A percentile compares a stretch with the other conserved stretches of the same genome.
Evolutionary conservation across 37 sponge, comb jelly and placozoan genomes (phyloP).

Genomic region (Eunapius fragilis): DNA sequence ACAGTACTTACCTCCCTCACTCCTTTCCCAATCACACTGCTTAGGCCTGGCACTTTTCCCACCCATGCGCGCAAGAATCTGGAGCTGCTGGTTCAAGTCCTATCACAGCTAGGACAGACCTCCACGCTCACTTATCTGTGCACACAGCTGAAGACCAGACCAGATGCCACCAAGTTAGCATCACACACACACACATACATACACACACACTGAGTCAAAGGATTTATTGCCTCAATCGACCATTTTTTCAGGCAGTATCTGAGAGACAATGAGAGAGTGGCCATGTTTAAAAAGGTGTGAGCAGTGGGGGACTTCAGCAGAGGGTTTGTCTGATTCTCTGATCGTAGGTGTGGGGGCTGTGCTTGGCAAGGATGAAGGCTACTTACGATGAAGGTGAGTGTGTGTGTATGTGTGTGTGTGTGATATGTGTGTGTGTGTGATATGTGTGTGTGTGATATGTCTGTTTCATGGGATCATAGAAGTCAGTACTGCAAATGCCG

Average conservation of each 20-base stretch:
- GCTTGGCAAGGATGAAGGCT: not conserved
- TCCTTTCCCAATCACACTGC: not conserved
- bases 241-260: slow-evolving; percentile 45
- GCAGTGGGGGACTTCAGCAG: not conserved
- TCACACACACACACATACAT: not conserved
- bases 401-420: slow-evolving; percentile 5
- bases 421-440: not conserved
- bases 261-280: slow-evolving; percentile 61
- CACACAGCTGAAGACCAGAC: slow-evolving; percentile 35
- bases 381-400: not conserved
- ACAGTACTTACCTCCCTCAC: not conserved
- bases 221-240: not conserved
- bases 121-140: slow-evolving; percentile 25
- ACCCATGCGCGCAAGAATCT: slow-evolving; percentile 53
- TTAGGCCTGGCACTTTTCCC: slow-evolving; percentile 64
- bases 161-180: slow-evolving; percentile 42
- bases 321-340: not conserved
- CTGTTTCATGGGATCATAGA: not conserved
- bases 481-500: not conserved
- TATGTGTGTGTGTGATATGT: not conserved
- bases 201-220: not conserved
- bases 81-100: slow-evolving; percentile 27
- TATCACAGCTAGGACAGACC: slow-evolving; percentile 12
- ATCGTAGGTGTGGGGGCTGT: not conserved
- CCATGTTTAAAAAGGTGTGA: slow-evolving; percentile 54